These are phyloP conservation scores for Pipistrellus pipistrellus DNA, from an alignment of 2,797 vertebrate genomes.

Conservation along the genomic window DNA sequence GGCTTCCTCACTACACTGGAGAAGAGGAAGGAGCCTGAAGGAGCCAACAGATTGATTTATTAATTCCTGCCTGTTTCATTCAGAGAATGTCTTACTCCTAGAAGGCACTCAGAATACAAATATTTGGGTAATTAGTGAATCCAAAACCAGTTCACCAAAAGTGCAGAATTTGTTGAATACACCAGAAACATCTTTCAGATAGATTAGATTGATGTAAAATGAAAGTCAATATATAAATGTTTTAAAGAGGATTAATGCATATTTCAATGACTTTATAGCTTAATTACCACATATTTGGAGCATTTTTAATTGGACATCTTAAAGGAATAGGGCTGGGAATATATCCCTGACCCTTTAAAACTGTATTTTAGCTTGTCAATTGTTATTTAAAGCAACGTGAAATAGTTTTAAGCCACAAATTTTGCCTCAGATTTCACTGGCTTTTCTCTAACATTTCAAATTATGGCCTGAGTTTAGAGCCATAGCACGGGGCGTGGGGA, in stretches of 20 bases:
- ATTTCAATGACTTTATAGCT: conserved; percentile 3
- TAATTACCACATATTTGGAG: neutral
- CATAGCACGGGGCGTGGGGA: neutral
- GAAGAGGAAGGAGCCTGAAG: neutral
- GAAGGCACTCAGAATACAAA: conserved; percentile 8
- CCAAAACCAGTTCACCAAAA: conserved; percentile 14
- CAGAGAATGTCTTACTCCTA: neutral
- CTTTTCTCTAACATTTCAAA: conserved; percentile 57
- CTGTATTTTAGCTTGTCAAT: conserved; percentile 6
- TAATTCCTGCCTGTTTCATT: neutral
- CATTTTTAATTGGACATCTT: conserved; percentile 32
- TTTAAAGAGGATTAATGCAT: conserved; percentile 25
- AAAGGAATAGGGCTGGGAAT: neutral
- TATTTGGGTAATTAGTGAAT: conserved; percentile 28
- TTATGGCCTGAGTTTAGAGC: conserved; percentile 26
- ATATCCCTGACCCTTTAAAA: neutral
- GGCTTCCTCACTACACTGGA: neutral
- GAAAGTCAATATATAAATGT: neutral
- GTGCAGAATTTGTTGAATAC: neutral
- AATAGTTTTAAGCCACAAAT: conserved; percentile 8
- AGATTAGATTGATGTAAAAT: neutral
- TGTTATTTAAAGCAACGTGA: conserved; percentile 43
- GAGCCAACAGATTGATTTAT: neutral
- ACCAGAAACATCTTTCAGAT: conserved; percentile 34
- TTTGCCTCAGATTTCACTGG: conserved; percentile 13